Evolutionary conservation across 2,888 invertebrate genomes (phyloP).

Genomic region (Anodontia alba): DNA sequence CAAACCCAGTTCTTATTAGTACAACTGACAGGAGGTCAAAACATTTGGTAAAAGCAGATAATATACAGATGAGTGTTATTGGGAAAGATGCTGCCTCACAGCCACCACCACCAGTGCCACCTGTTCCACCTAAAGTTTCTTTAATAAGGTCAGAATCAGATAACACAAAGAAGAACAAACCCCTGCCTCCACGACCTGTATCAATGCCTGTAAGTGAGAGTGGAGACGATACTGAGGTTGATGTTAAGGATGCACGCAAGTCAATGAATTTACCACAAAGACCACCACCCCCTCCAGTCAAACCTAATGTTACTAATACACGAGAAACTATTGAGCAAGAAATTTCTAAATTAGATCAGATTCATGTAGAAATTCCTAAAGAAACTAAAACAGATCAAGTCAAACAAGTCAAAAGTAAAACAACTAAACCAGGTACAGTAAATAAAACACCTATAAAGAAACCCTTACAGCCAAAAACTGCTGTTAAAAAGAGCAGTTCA

Average conservation of each 20-base stretch:
- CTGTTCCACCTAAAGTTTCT: slow-evolving; percentile 59
- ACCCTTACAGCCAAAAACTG: slow-evolving; percentile 18
- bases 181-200: slow-evolving; percentile 62
- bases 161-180: slow-evolving; percentile 40
- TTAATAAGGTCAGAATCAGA: slow-evolving; percentile 50
- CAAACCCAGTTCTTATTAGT: slow-evolving; percentile 77
- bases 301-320: neutral
- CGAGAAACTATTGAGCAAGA: slow-evolving; percentile 49
- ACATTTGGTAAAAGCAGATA: slow-evolving; percentile 66
- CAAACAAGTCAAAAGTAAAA: slow-evolving; percentile 19
- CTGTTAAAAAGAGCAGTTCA: slow-evolving; percentile 42
- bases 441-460: slow-evolving; percentile 25
- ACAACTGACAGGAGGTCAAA: slow-evolving; percentile 79
- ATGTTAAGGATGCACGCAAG: slow-evolving; percentile 46
- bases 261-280: slow-evolving; percentile 58
- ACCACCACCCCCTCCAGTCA: slow-evolving; percentile 57
- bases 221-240: slow-evolving; percentile 32
- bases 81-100: neutral
- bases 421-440: slow-evolving; percentile 38
- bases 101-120: slow-evolving; percentile 37
- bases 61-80: slow-evolving; percentile 25
- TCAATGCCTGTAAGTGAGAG: slow-evolving; percentile 65
- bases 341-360: slow-evolving; percentile 52
- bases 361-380: slow-evolving; percentile 42
- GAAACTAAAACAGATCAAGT: slow-evolving; percentile 7